Base-by-base conservation (phyloP, 2,888 invertebrate species). In the Standfussiana lucernea region DNA sequence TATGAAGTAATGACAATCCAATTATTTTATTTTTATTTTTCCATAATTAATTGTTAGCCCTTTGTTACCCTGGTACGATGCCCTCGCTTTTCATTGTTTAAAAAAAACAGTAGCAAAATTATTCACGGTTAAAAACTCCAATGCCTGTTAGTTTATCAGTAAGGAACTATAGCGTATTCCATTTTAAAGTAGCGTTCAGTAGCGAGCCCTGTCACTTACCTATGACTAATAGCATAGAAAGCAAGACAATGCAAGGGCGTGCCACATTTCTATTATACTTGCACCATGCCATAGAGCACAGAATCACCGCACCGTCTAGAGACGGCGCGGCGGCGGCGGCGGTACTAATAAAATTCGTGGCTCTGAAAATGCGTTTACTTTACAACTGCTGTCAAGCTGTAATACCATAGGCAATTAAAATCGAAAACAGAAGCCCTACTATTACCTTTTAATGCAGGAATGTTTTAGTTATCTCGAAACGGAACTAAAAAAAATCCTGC, bases 171-270 rank as follows among this genome's bases (percentile, higher is more conserved):
- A 70, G 62, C 32, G 42, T 53, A 35, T 24, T 40, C 18, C 2
- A 47, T 56, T 79, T 47, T 61, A 45, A 75, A 84, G 62, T 85
- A 69, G 50, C 73, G 21, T 76, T 28, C 85, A 69, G 79, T 84
- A 84, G 80, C 72, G 6, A 45, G 28, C 50, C 15, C 50, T 66
- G 40, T 68, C 84, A 84, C 65, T 77, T 68, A 69, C 10, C 79
- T 80, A 80, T 88, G 89, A 89, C 84, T 88, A 89, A 86, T 86
- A 62, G 11, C 70, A 86, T 84, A 85, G 88, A 89, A 89, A 89
- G 84, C 69, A 21, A 82, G 62, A 90, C 90, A 90, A 90, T 89
- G 79, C 82, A 82, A 85, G 90, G 90, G 90, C 79, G 90, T 79
- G 90, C 75, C 86, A 78, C 79, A 83, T 82, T 84, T 86, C 82